Evolutionary conservation across 2,888 invertebrate species (phyloP).

Genomic region (Plagodis dolabraria): DNA sequence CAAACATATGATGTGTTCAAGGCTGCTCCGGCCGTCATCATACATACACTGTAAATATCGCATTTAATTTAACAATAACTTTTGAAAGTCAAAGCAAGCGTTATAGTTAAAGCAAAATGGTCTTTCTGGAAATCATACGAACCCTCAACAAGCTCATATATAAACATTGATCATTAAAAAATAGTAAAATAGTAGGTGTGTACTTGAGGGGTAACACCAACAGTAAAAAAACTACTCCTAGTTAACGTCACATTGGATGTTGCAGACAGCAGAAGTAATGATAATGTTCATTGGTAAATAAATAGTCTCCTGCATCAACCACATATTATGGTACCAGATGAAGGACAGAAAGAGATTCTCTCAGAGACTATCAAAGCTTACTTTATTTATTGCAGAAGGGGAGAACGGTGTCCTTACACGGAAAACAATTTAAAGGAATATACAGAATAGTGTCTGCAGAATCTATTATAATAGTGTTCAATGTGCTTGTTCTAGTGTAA

Average conservation of each 20-base stretch:
- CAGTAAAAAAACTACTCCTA: too few relatives aligned
- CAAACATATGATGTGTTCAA: constrained; percentile 75
- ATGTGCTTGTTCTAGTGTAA: constrained; percentile 9
- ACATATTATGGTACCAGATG: too few relatives aligned
- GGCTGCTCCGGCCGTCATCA: constrained; percentile 70
- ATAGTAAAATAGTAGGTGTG: neutral
- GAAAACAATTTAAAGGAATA: constrained; percentile 2
- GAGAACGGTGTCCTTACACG: constrained; percentile 8
- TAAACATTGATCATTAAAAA: constrained; percentile 13
- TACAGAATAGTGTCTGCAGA: neutral
- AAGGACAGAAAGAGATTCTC: too few relatives aligned
- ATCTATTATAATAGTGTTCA: constrained; percentile 3
- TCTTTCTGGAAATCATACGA: constrained; percentile 31
- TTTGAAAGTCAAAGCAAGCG: constrained; percentile 63
- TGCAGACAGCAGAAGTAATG: too few relatives aligned
- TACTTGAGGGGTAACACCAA: too few relatives aligned
- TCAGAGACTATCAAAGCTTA: constrained; percentile 20
- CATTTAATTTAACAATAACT: constrained; percentile 63
- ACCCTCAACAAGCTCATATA: constrained; percentile 10
- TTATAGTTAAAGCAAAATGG: constrained; percentile 41
- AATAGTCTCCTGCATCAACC: too few relatives aligned
- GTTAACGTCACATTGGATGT: too few relatives aligned
- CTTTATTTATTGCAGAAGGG: constrained; percentile 13
- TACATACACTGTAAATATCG: constrained; percentile 59
- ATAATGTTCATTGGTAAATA: too few relatives aligned